Evolutionary conservation across 2,888 invertebrate species (phyloP).

Genomic region (Argynnis bischoffii): DNA sequence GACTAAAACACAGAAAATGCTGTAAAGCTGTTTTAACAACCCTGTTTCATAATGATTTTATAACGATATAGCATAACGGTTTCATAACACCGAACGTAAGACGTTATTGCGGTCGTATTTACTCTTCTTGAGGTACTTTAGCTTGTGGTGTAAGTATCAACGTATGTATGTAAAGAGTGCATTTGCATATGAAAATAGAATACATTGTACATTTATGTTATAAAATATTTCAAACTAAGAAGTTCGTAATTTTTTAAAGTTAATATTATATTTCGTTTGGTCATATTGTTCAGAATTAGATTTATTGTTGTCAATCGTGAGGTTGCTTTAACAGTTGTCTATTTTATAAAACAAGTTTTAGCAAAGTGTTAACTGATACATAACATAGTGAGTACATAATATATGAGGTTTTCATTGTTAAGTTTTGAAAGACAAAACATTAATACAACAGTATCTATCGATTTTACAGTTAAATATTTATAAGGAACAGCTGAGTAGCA

Average conservation of each 20-base stretch:
- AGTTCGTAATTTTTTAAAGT: background rate
- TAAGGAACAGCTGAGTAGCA: slow-evolving; percentile 1
- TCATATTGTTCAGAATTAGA: background rate
- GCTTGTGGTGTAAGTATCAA: slow-evolving; percentile 16
- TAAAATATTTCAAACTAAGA: background rate
- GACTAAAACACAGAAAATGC: slow-evolving; percentile 14
- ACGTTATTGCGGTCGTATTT: background rate
- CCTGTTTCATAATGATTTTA: slow-evolving; percentile 5
- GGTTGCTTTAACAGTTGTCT: background rate
- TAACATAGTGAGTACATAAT: no score
- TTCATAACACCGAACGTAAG: slow-evolving; percentile 9
- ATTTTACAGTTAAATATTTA: background rate
- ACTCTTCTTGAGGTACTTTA: slow-evolving; percentile 2
- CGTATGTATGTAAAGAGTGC: slow-evolving; percentile 12
- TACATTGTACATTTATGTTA: slow-evolving; percentile 3
- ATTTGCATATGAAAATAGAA: slow-evolving; percentile 19
- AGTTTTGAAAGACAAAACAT: no score
- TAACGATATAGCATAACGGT: slow-evolving; percentile 15
- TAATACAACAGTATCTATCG: no score
- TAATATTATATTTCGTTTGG: background rate
- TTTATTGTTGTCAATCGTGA: background rate
- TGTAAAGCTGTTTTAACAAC: background rate
- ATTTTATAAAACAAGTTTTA: background rate
- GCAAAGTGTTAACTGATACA: no score
- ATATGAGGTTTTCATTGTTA: no score